phyloP scores from a whole-genome alignment of 2,797 vertebrate genomes.

The Oreortyx pictus region DNA sequence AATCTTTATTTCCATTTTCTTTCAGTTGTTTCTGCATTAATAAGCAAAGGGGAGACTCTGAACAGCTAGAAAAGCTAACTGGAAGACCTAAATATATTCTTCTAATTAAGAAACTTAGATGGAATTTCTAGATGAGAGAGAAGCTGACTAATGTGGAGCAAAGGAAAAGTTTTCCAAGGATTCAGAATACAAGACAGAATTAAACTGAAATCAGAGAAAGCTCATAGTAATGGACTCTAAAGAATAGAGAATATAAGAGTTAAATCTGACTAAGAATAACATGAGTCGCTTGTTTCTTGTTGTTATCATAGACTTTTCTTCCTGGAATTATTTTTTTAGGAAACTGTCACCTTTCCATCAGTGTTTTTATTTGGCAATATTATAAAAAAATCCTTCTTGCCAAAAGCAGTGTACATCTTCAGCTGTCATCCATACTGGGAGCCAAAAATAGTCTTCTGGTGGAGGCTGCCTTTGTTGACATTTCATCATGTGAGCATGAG shows the following conservation, averaged over 20 bases:
- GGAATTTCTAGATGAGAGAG: background rate
- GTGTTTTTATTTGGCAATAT: conserved; percentile 53
- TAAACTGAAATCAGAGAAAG: conserved; percentile 8
- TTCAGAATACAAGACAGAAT: background rate
- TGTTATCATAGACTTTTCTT: conserved; percentile 61
- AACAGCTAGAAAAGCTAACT: background rate
- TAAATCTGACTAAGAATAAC: conserved; percentile 30
- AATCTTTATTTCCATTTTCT: background rate
- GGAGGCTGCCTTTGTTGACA: conserved; percentile 24
- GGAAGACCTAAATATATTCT: conserved; percentile 5
- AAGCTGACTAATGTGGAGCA: background rate
- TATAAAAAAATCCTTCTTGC: conserved; percentile 29
- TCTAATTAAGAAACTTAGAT: background rate
- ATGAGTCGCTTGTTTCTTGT: background rate
- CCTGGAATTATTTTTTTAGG: conserved; percentile 71
- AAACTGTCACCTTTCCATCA: conserved; percentile 52
- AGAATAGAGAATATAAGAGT: background rate
- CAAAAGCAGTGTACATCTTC: conserved; percentile 29
- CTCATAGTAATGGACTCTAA: background rate
- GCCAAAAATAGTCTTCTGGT: background rate
- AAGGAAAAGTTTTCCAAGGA: background rate
- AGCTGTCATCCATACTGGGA: conserved; percentile 36
- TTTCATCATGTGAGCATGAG: background rate
- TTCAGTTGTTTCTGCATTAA: background rate
- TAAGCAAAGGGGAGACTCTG: background rate